phyloP scores from a whole-genome alignment of 2,113 vertebrate genomes.

The Notothenia coriiceps region DNA sequence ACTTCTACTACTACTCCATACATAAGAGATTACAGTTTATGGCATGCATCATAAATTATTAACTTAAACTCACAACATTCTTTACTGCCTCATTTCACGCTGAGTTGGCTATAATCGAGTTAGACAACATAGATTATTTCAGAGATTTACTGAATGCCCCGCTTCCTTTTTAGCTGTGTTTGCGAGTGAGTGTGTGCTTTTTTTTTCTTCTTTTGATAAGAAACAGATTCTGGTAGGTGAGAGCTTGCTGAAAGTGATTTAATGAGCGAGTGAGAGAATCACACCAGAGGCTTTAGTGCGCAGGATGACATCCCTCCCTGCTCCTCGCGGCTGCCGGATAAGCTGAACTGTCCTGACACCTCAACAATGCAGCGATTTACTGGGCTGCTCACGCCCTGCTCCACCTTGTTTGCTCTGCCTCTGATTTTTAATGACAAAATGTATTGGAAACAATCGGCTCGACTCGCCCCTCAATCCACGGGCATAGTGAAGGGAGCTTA shows the following conservation, averaged over 20 bases:
- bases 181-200: background rate
- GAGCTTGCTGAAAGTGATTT: conserved; percentile 43
- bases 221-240: background rate
- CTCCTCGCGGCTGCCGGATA: conserved; percentile 76
- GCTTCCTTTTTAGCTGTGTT: background rate
- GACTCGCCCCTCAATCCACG: conserved; percentile 90
- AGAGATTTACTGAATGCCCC: conserved; percentile 3
- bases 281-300: conserved; percentile 89
- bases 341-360: conserved; percentile 91
- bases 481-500: conserved; percentile 92
- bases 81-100: background rate
- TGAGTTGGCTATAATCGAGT: background rate
- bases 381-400: conserved; percentile 83
- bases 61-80: conserved; percentile 5
- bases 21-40: background rate
- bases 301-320: conserved; percentile 85
- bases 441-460: conserved; percentile 93
- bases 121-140: background rate
- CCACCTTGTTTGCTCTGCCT: conserved; percentile 89
- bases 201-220: background rate
- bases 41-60: background rate
- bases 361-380: conserved; percentile 89
- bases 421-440: conserved; percentile 93
- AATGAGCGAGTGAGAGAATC: conserved; percentile 82
- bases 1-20: background rate